phyloP scores from a whole-genome alignment of 2,797 vertebrate genomes.

The Darevskia mixta region DNA sequence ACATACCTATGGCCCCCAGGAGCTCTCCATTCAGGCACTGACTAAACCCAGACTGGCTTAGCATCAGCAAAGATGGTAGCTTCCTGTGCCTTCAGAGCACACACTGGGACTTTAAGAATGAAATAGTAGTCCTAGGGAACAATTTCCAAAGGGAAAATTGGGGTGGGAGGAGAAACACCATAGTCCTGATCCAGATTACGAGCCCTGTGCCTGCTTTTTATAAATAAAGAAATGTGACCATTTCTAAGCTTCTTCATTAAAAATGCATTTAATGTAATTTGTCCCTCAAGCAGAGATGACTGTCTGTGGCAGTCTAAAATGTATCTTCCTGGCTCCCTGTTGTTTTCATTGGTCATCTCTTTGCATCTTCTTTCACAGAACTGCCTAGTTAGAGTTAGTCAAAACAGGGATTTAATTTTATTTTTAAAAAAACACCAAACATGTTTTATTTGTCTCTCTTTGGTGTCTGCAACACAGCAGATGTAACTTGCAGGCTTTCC shows the following conservation, averaged over 20 bases:
- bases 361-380: background rate
- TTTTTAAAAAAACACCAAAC: background rate
- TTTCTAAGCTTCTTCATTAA: background rate
- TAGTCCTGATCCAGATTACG: background rate
- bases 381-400: background rate
- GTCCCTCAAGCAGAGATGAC: background rate
- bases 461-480: constrained; percentile 22
- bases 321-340: background rate
- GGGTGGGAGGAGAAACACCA: too few relatives aligned
- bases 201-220: background rate
- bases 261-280: background rate
- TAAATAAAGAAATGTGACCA: background rate
- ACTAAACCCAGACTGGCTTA: too few relatives aligned
- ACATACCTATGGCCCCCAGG: too few relatives aligned
- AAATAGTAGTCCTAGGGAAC: background rate
- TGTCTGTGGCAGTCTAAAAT: background rate
- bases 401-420: background rate
- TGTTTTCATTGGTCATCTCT: background rate
- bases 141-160: too few relatives aligned
- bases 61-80: too few relatives aligned
- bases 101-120: too few relatives aligned
- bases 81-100: too few relatives aligned
- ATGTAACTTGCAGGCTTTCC: background rate
- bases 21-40: too few relatives aligned
- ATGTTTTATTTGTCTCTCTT: background rate